Evolutionary conservation across 2,888 invertebrate genomes (phyloP), one percentile per base, ranked within the genome.

Genomic region (Scrobipalpa atriplicella): DNA sequence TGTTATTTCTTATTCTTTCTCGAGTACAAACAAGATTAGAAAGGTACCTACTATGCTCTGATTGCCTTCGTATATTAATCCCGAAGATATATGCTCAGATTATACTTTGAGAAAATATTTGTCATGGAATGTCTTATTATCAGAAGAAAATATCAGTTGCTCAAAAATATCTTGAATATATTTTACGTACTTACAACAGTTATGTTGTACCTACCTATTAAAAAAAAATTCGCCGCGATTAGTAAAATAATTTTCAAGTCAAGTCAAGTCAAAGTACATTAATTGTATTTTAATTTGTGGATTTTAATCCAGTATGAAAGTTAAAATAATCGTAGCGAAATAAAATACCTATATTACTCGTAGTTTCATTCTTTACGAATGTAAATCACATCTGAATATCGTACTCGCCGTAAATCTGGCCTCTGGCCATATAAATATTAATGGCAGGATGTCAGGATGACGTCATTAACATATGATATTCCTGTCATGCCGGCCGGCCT

Each of bases 401-500:
- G 54, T 56, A 21, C 54, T 13, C 21, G 21, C 19, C 73, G 74
- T 77, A 76, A 75, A 78, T 77, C 77, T 75, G 54, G 62, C 66
- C 66, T 77, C 77, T 75, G 54, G 62, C 66, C 66, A 64, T 75
- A 79, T 81, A 79, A 79, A 81, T 81, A 81, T 81, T 78, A 78
- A 81, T 79, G 77, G 9, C 66, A 63, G 69, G 69, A 73, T 73
- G 73, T 73, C 75, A 72, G 72, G 78, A 78, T 77, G 78, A 78
- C 76, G 70, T 74, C 76, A 78, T 81, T 79, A 79, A 75, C 78
- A 78, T 79, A 79, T 75, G 72, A 77, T 74, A 79, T 80, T 76
- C 78, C 62, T 65, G 73, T 73, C 76, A 73, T 76, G 79, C 73
- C 54, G 54, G 10, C 21, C 54, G 13, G 11, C 21, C 54, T 6